Base-by-base conservation (phyloP, 2,113 vertebrate species). In the Phalacrocorax aristotelis region DNA sequence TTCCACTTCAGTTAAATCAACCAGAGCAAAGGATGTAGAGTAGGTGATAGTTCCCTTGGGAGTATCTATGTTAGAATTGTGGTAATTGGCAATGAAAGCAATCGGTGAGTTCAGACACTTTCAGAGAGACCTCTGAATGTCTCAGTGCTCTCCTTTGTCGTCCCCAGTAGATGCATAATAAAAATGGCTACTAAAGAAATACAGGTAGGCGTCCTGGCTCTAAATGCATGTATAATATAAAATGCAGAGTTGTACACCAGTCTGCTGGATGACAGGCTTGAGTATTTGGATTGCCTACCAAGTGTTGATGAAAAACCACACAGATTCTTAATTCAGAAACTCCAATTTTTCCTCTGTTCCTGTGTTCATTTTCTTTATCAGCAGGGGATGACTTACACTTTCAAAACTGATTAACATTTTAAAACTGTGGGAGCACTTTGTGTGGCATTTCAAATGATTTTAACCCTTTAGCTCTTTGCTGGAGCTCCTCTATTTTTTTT, bases 351-450 rank as follows among this genome's bases (percentile, higher is more conserved):
- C 49, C 49, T 95, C 78, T 95, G 75, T 97, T 97, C 94, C 84
- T 87, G 55, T 92, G 91, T 95, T 96, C 95, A 97, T 97, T 97
- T 97, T 95, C 94, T 95, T 96, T 96, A 80, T 88, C 96, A 96
- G 97, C 95, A 89, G 95, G 96, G 80, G 80, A 84, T 94, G 89
- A 94, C 94, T 96, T 97, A 94, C 83, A 91, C 91, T 96, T 97
- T 95, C 94, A 97, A 95, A 96, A 95, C 92, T 96, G 92, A 97
- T 97, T 96, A 96, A 94, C 83, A 94, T 95, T 97, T 97, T 96
- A 87, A 96, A 96, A 95, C 86, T 92, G 75, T 95, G 51, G 75
- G 82, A 97, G 46, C 70, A 93, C 62, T 85, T 94, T 77, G 29
- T 93, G 62, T 91, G 82, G 84, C 46, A 93, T 94, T 95, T 90